A percentile compares a stretch with the other conserved stretches of the same genome.
These are phyloP conservation scores for Gymnocheta viridis DNA, from an alignment of 2,888 invertebrate genomes.

Conservation along the genomic window DNA sequence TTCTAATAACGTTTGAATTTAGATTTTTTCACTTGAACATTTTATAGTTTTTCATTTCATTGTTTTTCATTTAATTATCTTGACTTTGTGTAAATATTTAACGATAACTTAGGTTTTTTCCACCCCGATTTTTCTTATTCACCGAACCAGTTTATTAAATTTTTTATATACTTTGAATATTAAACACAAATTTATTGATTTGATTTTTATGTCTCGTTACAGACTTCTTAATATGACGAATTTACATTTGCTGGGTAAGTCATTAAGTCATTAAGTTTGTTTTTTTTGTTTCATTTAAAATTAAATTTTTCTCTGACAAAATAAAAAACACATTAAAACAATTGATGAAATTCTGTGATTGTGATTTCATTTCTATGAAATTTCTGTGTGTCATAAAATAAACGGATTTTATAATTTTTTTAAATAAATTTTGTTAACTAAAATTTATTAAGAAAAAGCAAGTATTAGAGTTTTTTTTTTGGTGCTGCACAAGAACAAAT, in stretches of 20 bases:
- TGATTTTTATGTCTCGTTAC: not conserved
- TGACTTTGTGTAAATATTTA: constrained; percentile 8
- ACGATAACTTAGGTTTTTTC: not conserved
- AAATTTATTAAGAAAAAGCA: too few species aligned
- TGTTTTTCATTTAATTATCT: constrained; percentile 21
- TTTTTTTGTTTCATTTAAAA: not conserved
- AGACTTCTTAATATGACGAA: not conserved
- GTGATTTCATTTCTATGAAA: too few species aligned
- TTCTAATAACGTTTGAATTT: not conserved
- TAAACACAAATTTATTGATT: not conserved
- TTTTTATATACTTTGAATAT: not conserved
- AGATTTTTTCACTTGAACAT: not conserved
- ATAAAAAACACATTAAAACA: too few species aligned
- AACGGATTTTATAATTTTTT: too few species aligned
- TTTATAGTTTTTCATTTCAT: not conserved
- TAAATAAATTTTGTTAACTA: too few species aligned
- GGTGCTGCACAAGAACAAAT: too few species aligned
- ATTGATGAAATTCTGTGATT: too few species aligned
- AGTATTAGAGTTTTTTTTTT: too few species aligned
- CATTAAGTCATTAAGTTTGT: not conserved
- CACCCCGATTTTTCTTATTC: not conserved
- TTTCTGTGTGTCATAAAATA: too few species aligned
- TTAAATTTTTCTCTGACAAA: too few species aligned
- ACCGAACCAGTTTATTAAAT: not conserved
- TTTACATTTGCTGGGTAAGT: not conserved